Evolutionary conservation across 2,797 vertebrate genomes (phyloP).

Genomic region (Botia almorhae): DNA sequence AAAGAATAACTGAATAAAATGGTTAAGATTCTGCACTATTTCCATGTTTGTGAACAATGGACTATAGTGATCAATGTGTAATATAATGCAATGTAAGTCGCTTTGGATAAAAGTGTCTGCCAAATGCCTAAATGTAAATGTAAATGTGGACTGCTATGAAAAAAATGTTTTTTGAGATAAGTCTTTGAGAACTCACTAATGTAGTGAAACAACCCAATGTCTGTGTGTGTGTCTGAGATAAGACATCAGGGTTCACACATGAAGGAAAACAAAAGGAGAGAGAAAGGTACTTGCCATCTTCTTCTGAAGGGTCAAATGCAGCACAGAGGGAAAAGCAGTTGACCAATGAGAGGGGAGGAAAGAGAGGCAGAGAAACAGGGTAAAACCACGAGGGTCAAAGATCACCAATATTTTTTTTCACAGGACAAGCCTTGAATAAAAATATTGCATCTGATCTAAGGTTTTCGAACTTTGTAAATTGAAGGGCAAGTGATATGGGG

Average conservation of each 20-base stretch:
- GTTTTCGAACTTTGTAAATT: conserved; percentile 68
- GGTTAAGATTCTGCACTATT: too few relatives aligned
- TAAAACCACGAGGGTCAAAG: conserved; percentile 92
- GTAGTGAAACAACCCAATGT: background rate
- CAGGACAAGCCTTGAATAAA: conserved; percentile 93
- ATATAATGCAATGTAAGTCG: too few relatives aligned
- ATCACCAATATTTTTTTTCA: conserved; percentile 98
- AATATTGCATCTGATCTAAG: conserved; percentile 87
- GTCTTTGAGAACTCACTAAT: background rate
- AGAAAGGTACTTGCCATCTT: conserved; percentile 79
- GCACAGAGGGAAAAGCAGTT: conserved; percentile 68
- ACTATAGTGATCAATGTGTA: too few relatives aligned
- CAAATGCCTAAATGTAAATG: too few relatives aligned
- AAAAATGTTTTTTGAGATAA: background rate
- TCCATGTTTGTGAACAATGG: background rate
- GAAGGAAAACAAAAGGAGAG: conserved; percentile 65
- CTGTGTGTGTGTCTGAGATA: background rate
- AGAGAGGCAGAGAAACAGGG: conserved; percentile 78
- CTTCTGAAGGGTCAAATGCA: conserved; percentile 83
- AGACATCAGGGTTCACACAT: conserved; percentile 78
- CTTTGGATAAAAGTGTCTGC: too few relatives aligned
- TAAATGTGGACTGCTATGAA: background rate
- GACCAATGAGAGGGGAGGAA: conserved; percentile 71
- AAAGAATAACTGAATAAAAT: background rate
- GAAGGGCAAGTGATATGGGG: conserved; percentile 59